These are phyloP conservation scores for Tympanuchus pallidicinctus DNA, from an alignment of 2,113 vertebrate species.

Conservation along the genomic window DNA sequence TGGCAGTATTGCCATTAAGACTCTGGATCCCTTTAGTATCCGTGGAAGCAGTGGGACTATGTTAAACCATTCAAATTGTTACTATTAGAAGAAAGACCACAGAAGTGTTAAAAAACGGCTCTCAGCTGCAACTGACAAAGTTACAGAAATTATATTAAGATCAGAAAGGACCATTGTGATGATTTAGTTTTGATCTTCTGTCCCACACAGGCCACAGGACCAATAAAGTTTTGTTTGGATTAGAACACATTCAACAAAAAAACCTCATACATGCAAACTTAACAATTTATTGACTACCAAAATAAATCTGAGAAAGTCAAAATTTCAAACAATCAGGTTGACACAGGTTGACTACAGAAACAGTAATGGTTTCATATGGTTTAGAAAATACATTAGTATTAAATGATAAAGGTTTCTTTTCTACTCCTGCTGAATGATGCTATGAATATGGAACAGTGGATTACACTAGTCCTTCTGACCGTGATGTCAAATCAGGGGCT, in stretches of 20 bases:
- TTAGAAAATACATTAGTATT: background rate
- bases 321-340: background rate
- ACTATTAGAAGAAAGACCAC: conserved; percentile 72
- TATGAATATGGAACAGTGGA: background rate
- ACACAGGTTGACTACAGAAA: background rate
- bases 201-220: conserved; percentile 60
- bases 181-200: conserved; percentile 69
- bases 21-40: conserved; percentile 72
- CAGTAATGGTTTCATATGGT: background rate
- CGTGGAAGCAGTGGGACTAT: conserved; percentile 69
- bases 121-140: conserved; percentile 56
- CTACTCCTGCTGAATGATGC: background rate
- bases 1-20: conserved; percentile 73
- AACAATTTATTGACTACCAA: background rate
- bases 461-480: background rate
- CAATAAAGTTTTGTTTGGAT: conserved; percentile 8
- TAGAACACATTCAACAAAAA: background rate
- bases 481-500: background rate
- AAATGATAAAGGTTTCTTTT: background rate
- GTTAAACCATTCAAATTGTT: conserved; percentile 75
- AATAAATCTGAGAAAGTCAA: background rate
- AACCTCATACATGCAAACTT: background rate
- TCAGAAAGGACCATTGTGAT: conserved; percentile 73
- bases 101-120: conserved; percentile 70
- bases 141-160: conserved; percentile 60